Percentiles rank a stretch among this genome's conserved stretches.
phyloP scores from a whole-genome alignment of 2,888 invertebrate genomes.

The Aphidoletes aphidimyza region DNA sequence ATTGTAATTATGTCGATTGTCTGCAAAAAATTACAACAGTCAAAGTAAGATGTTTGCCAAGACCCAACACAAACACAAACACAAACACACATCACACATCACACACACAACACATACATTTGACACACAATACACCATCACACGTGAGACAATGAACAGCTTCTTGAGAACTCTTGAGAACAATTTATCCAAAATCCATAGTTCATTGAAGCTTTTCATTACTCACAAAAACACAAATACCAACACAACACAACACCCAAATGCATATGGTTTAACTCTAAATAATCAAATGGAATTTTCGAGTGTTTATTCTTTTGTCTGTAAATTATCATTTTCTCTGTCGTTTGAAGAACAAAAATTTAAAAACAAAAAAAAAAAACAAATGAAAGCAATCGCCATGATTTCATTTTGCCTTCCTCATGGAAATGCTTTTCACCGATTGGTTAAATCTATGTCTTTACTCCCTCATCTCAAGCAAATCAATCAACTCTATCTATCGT shows the following conservation, averaged over 20 bases:
- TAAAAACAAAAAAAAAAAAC: no score
- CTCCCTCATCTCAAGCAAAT: neutral
- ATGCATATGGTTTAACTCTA: conserved; percentile 7
- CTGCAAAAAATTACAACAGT: conserved; percentile 62
- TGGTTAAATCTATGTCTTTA: conserved; percentile 27
- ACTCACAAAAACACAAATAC: neutral
- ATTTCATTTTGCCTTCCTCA: neutral
- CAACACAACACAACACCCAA: neutral
- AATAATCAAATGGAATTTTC: conserved; percentile 15
- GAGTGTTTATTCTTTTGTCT: conserved; percentile 28
- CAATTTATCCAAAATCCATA: no score
- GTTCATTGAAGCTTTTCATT: neutral
- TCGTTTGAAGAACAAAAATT: neutral
- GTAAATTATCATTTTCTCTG: conserved; percentile 48
- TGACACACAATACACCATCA: neutral
- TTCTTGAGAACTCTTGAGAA: neutral
- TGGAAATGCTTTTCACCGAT: neutral
- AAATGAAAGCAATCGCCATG: conserved; percentile 6
- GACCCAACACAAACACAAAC: neutral
- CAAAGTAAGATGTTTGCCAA: conserved; percentile 64
- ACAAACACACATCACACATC: neutral
- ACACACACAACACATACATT: neutral
- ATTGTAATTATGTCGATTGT: conserved; percentile 58
- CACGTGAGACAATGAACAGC: neutral
- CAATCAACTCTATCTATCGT: neutral